phyloP scores from a whole-genome alignment of 2,113 vertebrate species.

The Halcyon malimbica region DNA sequence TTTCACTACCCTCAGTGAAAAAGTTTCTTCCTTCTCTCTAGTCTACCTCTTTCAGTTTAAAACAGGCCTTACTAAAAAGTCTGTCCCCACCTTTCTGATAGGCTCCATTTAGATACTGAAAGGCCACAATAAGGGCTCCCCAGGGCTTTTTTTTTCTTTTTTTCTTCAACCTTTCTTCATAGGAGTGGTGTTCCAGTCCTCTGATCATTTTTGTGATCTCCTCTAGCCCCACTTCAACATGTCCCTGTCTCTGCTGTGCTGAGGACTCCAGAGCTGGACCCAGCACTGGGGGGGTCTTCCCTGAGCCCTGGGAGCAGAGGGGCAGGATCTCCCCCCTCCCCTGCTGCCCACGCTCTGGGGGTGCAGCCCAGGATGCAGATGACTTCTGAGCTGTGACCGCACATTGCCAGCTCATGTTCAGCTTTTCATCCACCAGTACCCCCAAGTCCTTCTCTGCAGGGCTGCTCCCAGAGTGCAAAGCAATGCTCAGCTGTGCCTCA shows the following conservation, averaged over 20 bases:
- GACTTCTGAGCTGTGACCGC: background rate
- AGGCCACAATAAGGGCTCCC: background rate
- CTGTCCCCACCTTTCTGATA: background rate
- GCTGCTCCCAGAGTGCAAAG: background rate
- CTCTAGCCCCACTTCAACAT: background rate
- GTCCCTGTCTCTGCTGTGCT: background rate
- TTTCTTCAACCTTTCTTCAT: background rate
- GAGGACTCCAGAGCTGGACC: background rate
- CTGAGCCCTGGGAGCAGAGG: background rate
- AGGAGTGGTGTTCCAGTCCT: background rate
- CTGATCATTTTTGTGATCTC: background rate
- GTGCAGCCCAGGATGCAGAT: background rate
- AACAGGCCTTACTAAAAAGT: background rate
- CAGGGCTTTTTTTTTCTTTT: no score
- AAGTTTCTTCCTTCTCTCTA: background rate
- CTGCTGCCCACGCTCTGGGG: background rate
- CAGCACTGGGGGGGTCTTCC: background rate
- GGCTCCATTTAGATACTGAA: background rate
- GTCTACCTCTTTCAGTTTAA: background rate
- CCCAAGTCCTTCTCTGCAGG: background rate
- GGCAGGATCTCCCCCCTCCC: background rate
- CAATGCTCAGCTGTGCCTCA: constrained; percentile 9
- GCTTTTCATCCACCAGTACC: background rate
- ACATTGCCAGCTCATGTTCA: no score
- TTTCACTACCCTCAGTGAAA: background rate